Evolutionary conservation across 2,113 vertebrate genomes (phyloP).

Genomic region (Dermatemys mawii): DNA sequence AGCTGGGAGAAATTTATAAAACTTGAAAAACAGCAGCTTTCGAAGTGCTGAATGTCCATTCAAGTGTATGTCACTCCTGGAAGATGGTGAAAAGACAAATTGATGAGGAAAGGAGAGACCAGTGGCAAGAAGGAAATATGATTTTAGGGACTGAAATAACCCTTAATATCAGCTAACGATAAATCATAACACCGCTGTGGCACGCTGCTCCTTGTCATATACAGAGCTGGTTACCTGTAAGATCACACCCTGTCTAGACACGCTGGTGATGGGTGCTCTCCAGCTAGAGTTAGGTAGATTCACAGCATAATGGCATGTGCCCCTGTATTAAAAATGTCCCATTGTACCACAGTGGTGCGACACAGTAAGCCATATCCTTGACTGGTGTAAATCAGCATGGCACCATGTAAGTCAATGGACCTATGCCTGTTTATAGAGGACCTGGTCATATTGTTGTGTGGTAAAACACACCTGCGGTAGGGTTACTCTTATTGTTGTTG

Average conservation of each 20-base stretch:
- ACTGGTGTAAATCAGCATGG: fast-evolving
- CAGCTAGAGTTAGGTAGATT: not conserved
- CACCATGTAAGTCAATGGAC: not conserved
- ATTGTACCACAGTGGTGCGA: fast-evolving
- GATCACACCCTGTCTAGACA: not conserved
- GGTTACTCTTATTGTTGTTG: not conserved
- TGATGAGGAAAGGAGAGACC: not conserved
- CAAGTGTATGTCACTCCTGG: not conserved
- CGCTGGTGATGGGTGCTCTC: not conserved
- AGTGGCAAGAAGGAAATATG: not conserved
- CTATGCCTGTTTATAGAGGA: not conserved
- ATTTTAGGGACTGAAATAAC: fast-evolving
- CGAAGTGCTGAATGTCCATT: slow-evolving; percentile 7
- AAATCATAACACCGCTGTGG: not conserved
- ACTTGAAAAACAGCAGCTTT: slow-evolving; percentile 56
- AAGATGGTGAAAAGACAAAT: slow-evolving; percentile 1
- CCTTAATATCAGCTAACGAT: not conserved
- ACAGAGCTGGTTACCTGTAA: not conserved
- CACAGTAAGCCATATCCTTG: fast-evolving
- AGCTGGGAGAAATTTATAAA: slow-evolving; percentile 50
- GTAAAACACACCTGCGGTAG: not conserved
- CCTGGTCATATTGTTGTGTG: not conserved
- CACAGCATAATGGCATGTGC: fast-evolving
- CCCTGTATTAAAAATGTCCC: fast-evolving
- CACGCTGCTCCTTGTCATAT: not conserved